phyloP scores from a whole-genome alignment of 2,797 vertebrate genomes.

The Molossus molossus region DNA sequence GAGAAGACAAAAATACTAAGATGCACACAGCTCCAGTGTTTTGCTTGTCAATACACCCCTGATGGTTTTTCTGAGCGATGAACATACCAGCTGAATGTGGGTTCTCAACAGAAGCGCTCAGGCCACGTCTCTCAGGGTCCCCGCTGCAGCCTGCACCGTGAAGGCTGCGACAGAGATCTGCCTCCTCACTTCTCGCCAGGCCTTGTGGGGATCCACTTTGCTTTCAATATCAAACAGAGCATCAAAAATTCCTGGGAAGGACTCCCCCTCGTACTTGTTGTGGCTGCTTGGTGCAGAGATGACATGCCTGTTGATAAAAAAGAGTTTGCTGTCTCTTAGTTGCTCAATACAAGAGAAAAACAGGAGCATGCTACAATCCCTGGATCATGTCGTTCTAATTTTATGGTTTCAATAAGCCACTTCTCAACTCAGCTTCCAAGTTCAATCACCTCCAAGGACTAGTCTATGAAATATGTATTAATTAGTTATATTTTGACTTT shows the following conservation, averaged over 20 bases:
- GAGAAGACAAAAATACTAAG: not conserved
- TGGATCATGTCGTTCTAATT: not conserved
- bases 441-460: not conserved
- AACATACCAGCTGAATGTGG: not conserved
- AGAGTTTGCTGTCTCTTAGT: not conserved
- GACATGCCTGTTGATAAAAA: constrained; percentile 92
- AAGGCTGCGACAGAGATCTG: constrained; percentile 95
- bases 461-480: not conserved
- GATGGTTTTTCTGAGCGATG: not conserved
- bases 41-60: not conserved
- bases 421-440: not conserved
- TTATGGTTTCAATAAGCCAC: not conserved
- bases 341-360: not conserved
- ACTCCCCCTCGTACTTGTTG: constrained; percentile 96
- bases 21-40: constrained; percentile 4
- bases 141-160: constrained; percentile 93
- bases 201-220: constrained; percentile 87
- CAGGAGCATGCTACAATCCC: not conserved
- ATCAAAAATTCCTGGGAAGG: constrained; percentile 97
- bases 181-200: constrained; percentile 94
- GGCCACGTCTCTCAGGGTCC: constrained; percentile 89
- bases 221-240: constrained; percentile 94
- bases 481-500: not conserved
- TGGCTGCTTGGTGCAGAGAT: constrained; percentile 97
- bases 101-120: constrained; percentile 70